Conservation (phyloP, 2,113 vertebrate genomes). For the Ivindomyrus marchei region DNA sequence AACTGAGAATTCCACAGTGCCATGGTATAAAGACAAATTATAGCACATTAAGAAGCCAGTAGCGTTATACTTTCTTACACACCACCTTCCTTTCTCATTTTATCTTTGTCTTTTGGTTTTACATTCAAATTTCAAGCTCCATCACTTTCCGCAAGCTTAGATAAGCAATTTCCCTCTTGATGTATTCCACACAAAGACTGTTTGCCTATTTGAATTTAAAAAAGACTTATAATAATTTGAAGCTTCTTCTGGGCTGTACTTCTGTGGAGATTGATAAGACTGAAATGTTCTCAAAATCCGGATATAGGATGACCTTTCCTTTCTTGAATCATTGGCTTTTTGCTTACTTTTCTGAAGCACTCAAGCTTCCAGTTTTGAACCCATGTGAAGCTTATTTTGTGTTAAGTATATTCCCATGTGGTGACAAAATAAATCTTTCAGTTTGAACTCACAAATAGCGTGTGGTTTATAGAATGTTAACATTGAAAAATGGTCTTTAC, state of each 20-base stretch:
- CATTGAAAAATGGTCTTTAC: background rate
- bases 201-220: constrained; percentile 11
- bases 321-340: background rate
- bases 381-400: background rate
- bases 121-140: constrained; percentile 9
- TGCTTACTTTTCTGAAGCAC: background rate
- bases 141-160: constrained; percentile 17
- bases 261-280: background rate
- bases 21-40: background rate
- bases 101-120: background rate
- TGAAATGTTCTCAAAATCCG: background rate
- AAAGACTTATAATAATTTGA: constrained; percentile 5
- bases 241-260: constrained; percentile 6
- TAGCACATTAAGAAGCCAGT: background rate
- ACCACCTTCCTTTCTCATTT: background rate
- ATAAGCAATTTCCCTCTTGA: constrained; percentile 21
- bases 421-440: background rate
- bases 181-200: constrained; percentile 11
- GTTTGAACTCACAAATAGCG: background rate
- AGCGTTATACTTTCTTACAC: background rate
- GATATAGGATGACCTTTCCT: constrained; percentile 1
- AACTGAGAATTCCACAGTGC: background rate
- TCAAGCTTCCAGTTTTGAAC: background rate
- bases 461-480: background rate
- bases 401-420: background rate